phyloP scores from a whole-genome alignment of 2,797 vertebrate genomes.

The Sciurus carolinensis region DNA sequence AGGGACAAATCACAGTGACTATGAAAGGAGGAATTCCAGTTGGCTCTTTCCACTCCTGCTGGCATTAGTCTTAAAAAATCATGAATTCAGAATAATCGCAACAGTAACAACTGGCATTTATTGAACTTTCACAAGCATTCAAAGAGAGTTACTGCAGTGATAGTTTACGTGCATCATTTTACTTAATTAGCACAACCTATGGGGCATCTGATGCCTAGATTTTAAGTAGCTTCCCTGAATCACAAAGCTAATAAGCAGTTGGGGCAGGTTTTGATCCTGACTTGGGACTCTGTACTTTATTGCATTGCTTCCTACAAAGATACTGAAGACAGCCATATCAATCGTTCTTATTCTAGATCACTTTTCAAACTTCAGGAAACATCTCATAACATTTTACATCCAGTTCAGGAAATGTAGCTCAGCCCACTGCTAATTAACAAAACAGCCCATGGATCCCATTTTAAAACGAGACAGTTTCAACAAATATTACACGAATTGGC shows the following conservation, averaged over 20 bases:
- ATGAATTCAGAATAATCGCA: constrained; percentile 17
- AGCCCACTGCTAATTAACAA: constrained; percentile 28
- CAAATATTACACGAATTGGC: neutral
- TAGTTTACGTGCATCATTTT: neutral
- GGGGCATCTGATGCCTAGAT: neutral
- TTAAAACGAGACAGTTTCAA: constrained; percentile 34
- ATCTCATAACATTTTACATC: neutral
- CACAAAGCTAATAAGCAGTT: neutral
- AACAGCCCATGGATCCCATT: neutral
- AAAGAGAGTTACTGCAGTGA: neutral
- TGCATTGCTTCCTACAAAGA: neutral
- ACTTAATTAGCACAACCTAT: constrained; percentile 12
- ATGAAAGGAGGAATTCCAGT: neutral
- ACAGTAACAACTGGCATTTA: constrained; percentile 25
- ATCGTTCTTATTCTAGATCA: constrained; percentile 27
- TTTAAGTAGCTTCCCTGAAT: constrained; percentile 18
- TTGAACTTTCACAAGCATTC: neutral
- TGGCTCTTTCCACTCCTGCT: neutral
- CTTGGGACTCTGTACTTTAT: neutral
- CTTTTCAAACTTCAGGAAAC: constrained; percentile 49
- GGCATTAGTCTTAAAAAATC: constrained; percentile 32
- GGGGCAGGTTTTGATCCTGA: neutral
- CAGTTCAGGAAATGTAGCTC: constrained; percentile 22
- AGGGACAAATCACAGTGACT: neutral
- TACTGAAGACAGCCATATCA: neutral